Evolutionary conservation across 2,888 invertebrate genomes (phyloP).

Genomic region (Horisme vitalbata): DNA sequence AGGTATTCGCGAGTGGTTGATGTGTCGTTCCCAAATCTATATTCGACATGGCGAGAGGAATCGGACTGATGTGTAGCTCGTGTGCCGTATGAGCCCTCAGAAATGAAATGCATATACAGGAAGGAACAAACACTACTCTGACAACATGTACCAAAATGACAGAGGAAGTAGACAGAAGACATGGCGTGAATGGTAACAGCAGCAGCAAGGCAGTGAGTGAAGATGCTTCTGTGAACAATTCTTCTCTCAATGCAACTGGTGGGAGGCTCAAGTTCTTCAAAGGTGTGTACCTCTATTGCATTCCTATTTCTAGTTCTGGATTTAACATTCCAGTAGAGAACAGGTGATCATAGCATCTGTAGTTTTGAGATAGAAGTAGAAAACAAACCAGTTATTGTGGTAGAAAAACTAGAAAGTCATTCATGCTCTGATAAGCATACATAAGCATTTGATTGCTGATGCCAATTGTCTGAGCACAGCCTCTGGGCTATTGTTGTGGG

Average conservation of each 20-base stretch:
- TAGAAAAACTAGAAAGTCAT: conserved; percentile 77
- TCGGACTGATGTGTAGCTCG: conserved; percentile 75
- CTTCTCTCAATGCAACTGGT: conserved; percentile 81
- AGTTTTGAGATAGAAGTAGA: conserved; percentile 22
- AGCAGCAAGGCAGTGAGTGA: conserved; percentile 80
- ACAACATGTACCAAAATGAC: conserved; percentile 87
- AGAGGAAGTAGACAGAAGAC: conserved; percentile 87
- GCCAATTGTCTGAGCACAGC: conserved; percentile 70
- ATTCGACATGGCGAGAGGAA: conserved; percentile 74
- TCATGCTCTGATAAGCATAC: conserved; percentile 80
- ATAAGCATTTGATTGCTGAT: conserved; percentile 63
- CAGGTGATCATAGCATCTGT: conserved; percentile 12
- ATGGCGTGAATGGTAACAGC: conserved; percentile 88
- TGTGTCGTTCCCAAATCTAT: conserved; percentile 58
- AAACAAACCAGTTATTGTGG: conserved; percentile 36
- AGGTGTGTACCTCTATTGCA: conserved; percentile 73
- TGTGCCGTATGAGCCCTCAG: conserved; percentile 78
- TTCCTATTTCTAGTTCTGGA: conserved; percentile 19
- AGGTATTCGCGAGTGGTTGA: conserved; percentile 61
- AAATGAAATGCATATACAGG: conserved; percentile 87
- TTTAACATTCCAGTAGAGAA: background rate
- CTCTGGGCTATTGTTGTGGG: conserved; percentile 69
- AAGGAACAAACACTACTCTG: conserved; percentile 85
- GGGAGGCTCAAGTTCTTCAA: conserved; percentile 92
- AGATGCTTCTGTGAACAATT: conserved; percentile 72